Evolutionary conservation across 2,797 vertebrate species (phyloP), one percentile per base, ranked within the genome.

Genomic region (Bradypodion ventrale): DNA sequence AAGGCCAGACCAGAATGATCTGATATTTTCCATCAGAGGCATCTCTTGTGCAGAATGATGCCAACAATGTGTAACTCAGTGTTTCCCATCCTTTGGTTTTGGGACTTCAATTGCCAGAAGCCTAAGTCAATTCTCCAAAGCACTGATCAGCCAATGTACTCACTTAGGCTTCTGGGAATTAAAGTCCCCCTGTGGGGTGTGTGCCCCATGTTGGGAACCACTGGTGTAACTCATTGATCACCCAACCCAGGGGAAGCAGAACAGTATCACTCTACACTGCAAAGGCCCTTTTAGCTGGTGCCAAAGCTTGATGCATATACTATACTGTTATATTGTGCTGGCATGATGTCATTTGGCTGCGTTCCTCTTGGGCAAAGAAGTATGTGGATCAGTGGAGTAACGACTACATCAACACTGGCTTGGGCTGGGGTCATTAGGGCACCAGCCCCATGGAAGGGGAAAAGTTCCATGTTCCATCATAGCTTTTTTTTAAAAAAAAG

Each of bases 401-500:
- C 76, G 40, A 40, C 10, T 59, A 35, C n/a, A 82, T n/a, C 52
- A 85, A 81, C 52, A 12, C 90, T 76, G 77, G 76, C 77, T 0
- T 40, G 85, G 40, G 60, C 77, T 49, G 13, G 27, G 60, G 29
- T 25, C 56, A 19, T 6, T 6, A 35, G n/a, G n/a, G n/a, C n/a
- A n/a, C n/a, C n/a, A n/a, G n/a, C n/a, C n/a, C n/a, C 19, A 15
- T 8, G n/a, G 52, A 72, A 73, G 16, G 15, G 56, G 62, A 37
- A 85, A 73, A 84, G 78, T 29, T 77, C 88, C 52, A 27, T 75
- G 29, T 46, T n/a, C 37, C 44, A 63, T 80, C 88, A 89, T 89
- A 77, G 85, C 32, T 56, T 56, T 56, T 56, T 35, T 35, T 69
- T 69, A 78, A 78, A 44, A 32, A 37, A 27, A 35, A 25, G 10